Percentiles rank a stretch among this genome's conserved stretches.
phyloP scores from a whole-genome alignment of 2,113 vertebrate species.

The Perca schrenkii region DNA sequence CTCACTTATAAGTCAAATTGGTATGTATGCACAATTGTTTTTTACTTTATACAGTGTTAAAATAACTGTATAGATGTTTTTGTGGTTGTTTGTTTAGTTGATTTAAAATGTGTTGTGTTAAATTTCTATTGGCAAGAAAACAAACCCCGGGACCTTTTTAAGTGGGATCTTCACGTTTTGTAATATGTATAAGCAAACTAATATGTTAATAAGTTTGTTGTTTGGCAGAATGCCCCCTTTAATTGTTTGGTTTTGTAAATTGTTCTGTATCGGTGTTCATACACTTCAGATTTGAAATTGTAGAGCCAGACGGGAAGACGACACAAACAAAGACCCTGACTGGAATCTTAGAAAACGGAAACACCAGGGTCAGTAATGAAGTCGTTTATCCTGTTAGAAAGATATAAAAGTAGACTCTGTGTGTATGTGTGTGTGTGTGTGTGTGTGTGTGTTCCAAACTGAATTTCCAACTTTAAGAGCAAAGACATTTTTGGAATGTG shows the following conservation, averaged over 20 bases:
- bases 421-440: neutral
- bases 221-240: neutral
- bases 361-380: constrained; percentile 6
- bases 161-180: neutral
- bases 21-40: too few species aligned
- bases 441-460: constrained; percentile 1
- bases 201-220: neutral
- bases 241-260: neutral
- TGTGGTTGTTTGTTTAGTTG: neutral
- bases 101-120: neutral
- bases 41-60: neutral
- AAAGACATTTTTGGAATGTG: constrained; percentile 3
- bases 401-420: neutral
- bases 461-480: constrained; percentile 5
- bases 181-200: too few species aligned
- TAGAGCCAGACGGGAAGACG: constrained; percentile 32
- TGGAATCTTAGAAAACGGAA: constrained; percentile 8
- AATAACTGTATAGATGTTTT: neutral
- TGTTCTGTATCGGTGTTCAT: neutral
- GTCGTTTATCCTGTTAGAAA: neutral
- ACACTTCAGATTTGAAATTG: neutral
- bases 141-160: neutral
- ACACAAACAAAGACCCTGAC: constrained; percentile 23
- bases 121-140: neutral
- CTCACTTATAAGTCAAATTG: neutral